phyloP scores from a whole-genome alignment of 2,888 invertebrate genomes.

The Dryocosmus kuriphilus region DNA sequence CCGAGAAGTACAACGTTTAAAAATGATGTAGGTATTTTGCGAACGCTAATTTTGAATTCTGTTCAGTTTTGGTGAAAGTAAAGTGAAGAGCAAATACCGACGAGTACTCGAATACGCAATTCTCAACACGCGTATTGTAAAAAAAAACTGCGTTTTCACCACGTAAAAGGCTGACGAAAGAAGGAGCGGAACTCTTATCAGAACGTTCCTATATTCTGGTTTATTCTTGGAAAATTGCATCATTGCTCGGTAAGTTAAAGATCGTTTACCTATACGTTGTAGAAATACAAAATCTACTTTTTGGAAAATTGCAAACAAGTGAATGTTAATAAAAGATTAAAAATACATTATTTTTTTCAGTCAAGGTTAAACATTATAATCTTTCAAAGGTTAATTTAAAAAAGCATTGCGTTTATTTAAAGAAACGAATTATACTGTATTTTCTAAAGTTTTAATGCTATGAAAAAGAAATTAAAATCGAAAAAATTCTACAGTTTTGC shows the following conservation, averaged over 20 bases:
- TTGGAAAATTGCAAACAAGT: too few relatives aligned
- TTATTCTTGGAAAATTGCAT: background rate
- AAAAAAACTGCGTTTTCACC: background rate
- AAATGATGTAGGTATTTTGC: too few relatives aligned
- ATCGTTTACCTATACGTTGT: constrained; percentile 10
- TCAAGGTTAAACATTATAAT: too few relatives aligned
- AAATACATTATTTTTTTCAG: too few relatives aligned
- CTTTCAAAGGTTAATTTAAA: too few relatives aligned
- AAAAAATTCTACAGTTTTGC: too few relatives aligned
- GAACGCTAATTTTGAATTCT: background rate
- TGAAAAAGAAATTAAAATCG: too few relatives aligned
- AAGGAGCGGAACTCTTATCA: background rate
- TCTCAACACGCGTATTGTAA: background rate
- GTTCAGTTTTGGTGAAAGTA: background rate
- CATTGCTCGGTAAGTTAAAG: constrained; percentile 11
- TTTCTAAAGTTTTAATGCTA: too few relatives aligned
- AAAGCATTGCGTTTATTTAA: too few relatives aligned
- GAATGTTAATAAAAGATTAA: too few relatives aligned
- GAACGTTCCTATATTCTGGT: background rate
- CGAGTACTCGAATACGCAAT: background rate
- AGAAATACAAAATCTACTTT: background rate
- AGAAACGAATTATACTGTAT: too few relatives aligned
- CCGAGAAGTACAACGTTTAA: too few relatives aligned
- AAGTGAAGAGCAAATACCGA: background rate
- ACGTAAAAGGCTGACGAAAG: background rate